phyloP scores from a whole-genome alignment of 1,140 invertebrate species.

The Sweltsa coloradensis region DNA sequence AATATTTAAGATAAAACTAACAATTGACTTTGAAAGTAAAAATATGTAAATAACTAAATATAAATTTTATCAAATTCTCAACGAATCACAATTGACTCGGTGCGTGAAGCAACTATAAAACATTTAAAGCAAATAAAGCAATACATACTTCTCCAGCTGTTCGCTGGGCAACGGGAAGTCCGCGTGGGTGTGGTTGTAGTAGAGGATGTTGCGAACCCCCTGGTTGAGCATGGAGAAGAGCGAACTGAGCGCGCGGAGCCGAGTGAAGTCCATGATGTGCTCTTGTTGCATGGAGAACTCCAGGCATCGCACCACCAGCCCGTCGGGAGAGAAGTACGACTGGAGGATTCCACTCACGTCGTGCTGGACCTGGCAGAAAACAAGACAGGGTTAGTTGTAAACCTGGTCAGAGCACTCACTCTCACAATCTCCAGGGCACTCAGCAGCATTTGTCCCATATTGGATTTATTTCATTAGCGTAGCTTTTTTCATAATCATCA shows the following conservation, averaged over 20 bases:
- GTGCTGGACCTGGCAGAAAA: constrained; percentile 73
- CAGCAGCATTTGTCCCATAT: too few species aligned
- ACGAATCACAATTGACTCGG: too few species aligned
- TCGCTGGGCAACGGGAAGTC: constrained; percentile 93
- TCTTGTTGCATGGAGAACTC: constrained; percentile 86
- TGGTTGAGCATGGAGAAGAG: constrained; percentile 98
- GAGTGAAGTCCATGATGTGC: constrained; percentile 99
- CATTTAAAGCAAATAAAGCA: too few species aligned
- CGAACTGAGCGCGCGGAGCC: constrained; percentile 84
- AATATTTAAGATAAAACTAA: too few species aligned
- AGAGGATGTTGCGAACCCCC: constrained; percentile 76
- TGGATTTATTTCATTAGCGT: constrained; percentile 6
- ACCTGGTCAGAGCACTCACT: too few species aligned
- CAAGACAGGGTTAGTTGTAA: too few species aligned
- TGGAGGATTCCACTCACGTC: constrained; percentile 77
- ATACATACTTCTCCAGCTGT: constrained; percentile 83
- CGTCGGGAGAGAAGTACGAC: constrained; percentile 80
- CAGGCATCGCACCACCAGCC: constrained; percentile 80
- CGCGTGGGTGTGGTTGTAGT: constrained; percentile 83
- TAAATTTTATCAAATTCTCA: too few species aligned
- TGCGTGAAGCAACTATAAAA: too few species aligned
- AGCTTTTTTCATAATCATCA: too few species aligned
- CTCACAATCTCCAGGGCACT: too few species aligned
- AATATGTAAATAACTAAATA: too few species aligned
- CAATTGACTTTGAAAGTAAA: too few species aligned